Evolutionary conservation across 1,140 invertebrate genomes (phyloP).

Genomic region (Drosophila azteca): DNA sequence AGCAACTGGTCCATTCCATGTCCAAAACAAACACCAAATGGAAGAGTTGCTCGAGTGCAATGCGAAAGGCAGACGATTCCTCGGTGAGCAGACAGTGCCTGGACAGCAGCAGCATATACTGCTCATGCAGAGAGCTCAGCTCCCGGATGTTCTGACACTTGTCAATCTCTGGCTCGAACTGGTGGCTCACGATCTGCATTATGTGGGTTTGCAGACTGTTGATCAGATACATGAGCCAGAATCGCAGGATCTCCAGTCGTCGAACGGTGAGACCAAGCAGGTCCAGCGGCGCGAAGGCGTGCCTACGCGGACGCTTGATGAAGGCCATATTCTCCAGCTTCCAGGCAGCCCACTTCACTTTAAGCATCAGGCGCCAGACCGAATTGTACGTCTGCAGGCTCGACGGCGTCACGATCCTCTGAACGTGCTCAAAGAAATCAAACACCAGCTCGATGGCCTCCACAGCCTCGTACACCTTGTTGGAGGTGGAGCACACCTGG

Average conservation of each 20-base stretch:
- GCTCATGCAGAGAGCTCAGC: slow-evolving; percentile 57
- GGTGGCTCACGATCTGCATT: slow-evolving; percentile 50
- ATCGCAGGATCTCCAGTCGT: slow-evolving; percentile 77
- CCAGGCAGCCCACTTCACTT: slow-evolving; percentile 77
- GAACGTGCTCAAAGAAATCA: slow-evolving; percentile 41
- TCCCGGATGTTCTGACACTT: slow-evolving; percentile 53
- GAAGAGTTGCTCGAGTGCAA: slow-evolving; percentile 67
- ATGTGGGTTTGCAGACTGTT: slow-evolving; percentile 72
- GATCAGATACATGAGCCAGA: slow-evolving; percentile 74
- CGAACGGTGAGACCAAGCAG: slow-evolving; percentile 68
- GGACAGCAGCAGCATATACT: slow-evolving; percentile 46
- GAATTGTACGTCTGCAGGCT: slow-evolving; percentile 66
- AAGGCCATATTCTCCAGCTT: slow-evolving; percentile 73
- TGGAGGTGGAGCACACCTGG: slow-evolving; percentile 23
- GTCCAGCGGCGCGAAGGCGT: slow-evolving; percentile 56
- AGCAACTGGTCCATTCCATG: slow-evolving; percentile 58
- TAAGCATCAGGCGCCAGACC: slow-evolving; percentile 74
- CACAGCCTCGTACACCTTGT: slow-evolving; percentile 62
- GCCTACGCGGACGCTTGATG: slow-evolving; percentile 19
- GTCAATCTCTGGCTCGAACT: slow-evolving; percentile 55
- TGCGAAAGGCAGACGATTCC: slow-evolving; percentile 43
- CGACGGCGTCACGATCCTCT: slow-evolving; percentile 46
- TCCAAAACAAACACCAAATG: slow-evolving; percentile 62
- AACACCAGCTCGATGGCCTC: slow-evolving; percentile 64
- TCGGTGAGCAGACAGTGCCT: slow-evolving; percentile 64